Evolutionary conservation across 1,140 invertebrate genomes (phyloP).

Genomic region (Manduca sexta): DNA sequence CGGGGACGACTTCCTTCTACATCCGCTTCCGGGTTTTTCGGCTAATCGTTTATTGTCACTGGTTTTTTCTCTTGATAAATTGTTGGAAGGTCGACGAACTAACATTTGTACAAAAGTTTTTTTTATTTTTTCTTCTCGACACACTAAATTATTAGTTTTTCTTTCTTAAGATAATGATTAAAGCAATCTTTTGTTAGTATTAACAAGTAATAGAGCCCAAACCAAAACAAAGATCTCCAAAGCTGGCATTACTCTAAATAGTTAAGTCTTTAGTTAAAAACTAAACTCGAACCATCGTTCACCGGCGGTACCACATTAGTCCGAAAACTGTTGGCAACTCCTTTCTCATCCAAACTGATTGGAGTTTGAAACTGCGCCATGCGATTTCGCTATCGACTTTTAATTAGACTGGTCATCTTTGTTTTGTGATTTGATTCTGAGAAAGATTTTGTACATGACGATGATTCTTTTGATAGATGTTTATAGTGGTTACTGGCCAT

Average conservation of each 20-base stretch:
- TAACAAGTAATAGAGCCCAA: too few species aligned
- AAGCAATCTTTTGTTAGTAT: too few species aligned
- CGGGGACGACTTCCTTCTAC: slow-evolving; percentile 17
- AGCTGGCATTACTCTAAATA: not conserved
- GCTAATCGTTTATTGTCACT: slow-evolving; percentile 29
- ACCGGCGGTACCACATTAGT: slow-evolving; percentile 7
- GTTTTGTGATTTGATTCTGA: too few species aligned
- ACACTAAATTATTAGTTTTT: not conserved
- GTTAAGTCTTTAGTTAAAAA: slow-evolving; percentile 3
- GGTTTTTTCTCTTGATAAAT: slow-evolving; percentile 10
- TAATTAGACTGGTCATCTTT: too few species aligned
- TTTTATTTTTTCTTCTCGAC: not conserved
- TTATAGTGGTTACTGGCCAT: too few species aligned
- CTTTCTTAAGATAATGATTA: not conserved
- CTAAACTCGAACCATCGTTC: slow-evolving; percentile 3
- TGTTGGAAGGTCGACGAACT: not conserved
- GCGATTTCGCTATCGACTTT: too few species aligned
- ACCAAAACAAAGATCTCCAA: not conserved
- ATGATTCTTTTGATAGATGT: too few species aligned
- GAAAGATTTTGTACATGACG: too few species aligned
- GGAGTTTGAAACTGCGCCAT: not conserved
- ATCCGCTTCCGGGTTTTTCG: slow-evolving; percentile 32
- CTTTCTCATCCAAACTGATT: slow-evolving; percentile 4
- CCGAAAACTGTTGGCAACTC: slow-evolving; percentile 6
- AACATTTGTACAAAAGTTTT: too few species aligned